Evolutionary conservation across 2,797 vertebrate genomes (phyloP).

Genomic region (Coregonus suidteri): DNA sequence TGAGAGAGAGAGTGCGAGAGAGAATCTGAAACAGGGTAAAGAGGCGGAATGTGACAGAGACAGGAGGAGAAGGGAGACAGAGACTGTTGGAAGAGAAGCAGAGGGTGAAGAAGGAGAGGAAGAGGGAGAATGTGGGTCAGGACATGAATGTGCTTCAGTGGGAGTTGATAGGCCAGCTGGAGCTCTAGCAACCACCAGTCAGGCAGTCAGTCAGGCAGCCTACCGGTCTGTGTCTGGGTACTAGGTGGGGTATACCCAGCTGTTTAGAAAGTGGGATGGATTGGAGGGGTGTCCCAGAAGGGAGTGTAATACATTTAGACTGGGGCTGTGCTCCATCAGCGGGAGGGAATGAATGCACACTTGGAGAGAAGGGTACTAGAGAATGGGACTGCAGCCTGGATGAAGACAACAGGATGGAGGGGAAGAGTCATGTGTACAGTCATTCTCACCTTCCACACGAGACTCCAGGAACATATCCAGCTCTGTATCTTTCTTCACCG

Average conservation of each 20-base stretch:
- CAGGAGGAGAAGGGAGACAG: conserved; percentile 27
- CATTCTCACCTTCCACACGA: conserved; percentile 90
- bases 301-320: too few relatives aligned
- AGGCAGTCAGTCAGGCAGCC: too few relatives aligned
- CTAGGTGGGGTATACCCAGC: too few relatives aligned
- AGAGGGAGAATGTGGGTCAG: conserved; percentile 4
- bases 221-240: too few relatives aligned
- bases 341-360: conserved; percentile 37
- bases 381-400: background rate
- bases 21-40: conserved; percentile 10
- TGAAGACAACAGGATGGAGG: background rate
- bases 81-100: conserved; percentile 20
- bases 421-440: background rate
- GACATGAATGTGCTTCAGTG: conserved; percentile 12
- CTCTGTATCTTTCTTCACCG: conserved; percentile 90
- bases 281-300: too few relatives aligned
- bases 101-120: conserved; percentile 3
- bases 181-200: background rate
- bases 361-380: conserved; percentile 41
- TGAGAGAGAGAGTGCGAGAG: background rate
- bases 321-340: background rate
- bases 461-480: conserved; percentile 95
- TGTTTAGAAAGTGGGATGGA: too few relatives aligned
- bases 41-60: conserved; percentile 17
- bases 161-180: conserved; percentile 17